Evolutionary conservation across 2,888 invertebrate species (phyloP).

Genomic region (Malacosoma neustria): DNA sequence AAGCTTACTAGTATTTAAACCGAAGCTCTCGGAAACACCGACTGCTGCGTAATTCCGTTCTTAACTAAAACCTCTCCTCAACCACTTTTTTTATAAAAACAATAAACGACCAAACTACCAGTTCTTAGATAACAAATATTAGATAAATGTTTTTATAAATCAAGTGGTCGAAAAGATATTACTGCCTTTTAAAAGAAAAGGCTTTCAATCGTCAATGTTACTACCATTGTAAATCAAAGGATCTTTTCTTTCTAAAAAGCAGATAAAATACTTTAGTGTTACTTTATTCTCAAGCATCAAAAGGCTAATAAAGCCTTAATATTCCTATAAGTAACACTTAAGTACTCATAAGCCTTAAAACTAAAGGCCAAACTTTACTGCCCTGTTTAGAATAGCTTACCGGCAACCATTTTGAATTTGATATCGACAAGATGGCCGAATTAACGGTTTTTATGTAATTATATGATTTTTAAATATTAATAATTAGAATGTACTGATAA

Average conservation of each 20-base stretch:
- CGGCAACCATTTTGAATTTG: not conserved
- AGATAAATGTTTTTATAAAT: not conserved
- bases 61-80: not conserved
- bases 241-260: not conserved
- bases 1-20: constrained; percentile 23
- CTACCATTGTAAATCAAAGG: not conserved
- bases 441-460: not conserved
- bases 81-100: not conserved
- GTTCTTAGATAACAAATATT: not conserved
- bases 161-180: not conserved
- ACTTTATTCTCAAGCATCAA: too few species aligned
- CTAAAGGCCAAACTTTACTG: not conserved
- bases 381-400: not conserved
- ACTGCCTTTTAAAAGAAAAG: not conserved
- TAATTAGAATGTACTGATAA: not conserved
- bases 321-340: not conserved
- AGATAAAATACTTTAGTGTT: not conserved
- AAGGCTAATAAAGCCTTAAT: not conserved
- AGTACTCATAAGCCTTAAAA: not conserved
- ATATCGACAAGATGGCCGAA: not conserved
- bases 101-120: not conserved
- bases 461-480: not conserved
- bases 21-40: constrained; percentile 31
- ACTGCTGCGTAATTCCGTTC: constrained; percentile 15
- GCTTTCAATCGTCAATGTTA: not conserved